Base-by-base conservation (phyloP, 2,888 invertebrate species). In the Neocrepidodera transversa region DNA sequence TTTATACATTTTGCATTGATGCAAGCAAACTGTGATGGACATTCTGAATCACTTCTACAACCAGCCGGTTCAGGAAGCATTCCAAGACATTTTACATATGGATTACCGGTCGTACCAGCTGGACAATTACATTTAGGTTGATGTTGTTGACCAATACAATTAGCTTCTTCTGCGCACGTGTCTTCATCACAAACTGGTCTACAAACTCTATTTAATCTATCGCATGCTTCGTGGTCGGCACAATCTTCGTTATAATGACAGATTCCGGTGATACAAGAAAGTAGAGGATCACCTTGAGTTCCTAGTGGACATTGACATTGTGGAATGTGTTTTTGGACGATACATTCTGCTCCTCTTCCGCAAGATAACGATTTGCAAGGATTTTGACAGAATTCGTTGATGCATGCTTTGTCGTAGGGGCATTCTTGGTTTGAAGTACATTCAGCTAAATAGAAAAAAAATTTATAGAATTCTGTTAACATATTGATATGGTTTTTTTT, bases 201-300 rank as follows among this genome's bases (percentile, higher is more conserved):
- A 72, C 95, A 94, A 0, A 92, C 85, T 67, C 92, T 84, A 75
- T 93, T 94, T 10, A 93, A 81, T 59, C 92, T 83, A 73, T 93
- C 91, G 77, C 94, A 95, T 28, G 90, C 86, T 78, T 94, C 93
- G 64, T 90, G 85, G 70, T 91, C 89, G 26, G 90, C 90, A 69
- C 94, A 95, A 74, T 95, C 94, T 72, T 93, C 92, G 74, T 94
- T 93, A 78, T 92, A 93, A 72, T 92, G 92, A 68, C 94, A 94
- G 36, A 90, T 85, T 6, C 90, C 91, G 1, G 89, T 86, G 58
- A 94, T 89, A 74, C 95, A 95, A 14, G 92, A 88, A 2, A 91
- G 82, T 61, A 86, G 85, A 1, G 93, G 90, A 78, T 92, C 89
- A 36, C 94, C 94, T 79, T 92, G 93, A 3, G 90, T 93, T 38